phyloP scores from a whole-genome alignment of 2,888 invertebrate genomes.

The Drosophila prostipennis region DNA sequence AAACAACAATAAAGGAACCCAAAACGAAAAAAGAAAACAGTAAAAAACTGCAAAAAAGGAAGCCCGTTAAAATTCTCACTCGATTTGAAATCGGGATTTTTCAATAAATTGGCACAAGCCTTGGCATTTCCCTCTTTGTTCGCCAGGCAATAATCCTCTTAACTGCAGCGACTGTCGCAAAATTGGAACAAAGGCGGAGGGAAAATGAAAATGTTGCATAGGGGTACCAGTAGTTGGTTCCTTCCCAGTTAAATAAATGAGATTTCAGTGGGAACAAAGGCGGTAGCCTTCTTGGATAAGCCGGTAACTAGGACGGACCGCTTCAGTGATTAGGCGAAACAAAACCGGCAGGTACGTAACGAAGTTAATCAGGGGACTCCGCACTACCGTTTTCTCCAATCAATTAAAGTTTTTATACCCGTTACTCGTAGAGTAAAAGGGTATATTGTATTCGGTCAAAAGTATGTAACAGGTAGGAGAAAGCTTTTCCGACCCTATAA shows the following conservation, averaged over 20 bases:
- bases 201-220: slow-evolving; percentile 25
- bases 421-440: no score
- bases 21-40: slow-evolving; percentile 24
- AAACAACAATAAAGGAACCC: slow-evolving; percentile 45
- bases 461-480: no score
- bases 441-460: no score
- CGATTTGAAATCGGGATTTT: slow-evolving; percentile 58
- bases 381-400: background rate
- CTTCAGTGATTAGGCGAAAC: slow-evolving; percentile 30
- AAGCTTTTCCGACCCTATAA: no score
- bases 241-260: slow-evolving; percentile 41
- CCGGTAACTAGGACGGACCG: slow-evolving; percentile 26
- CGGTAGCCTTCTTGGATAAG: slow-evolving; percentile 31
- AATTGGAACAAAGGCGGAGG: slow-evolving; percentile 57
- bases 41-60: slow-evolving; percentile 34
- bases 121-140: slow-evolving; percentile 42
- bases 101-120: slow-evolving; percentile 73
- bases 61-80: slow-evolving; percentile 55
- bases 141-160: slow-evolving; percentile 65
- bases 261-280: slow-evolving; percentile 38
- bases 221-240: slow-evolving; percentile 32
- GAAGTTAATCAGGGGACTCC: slow-evolving; percentile 4
- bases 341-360: slow-evolving; percentile 4
- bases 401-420: no score
- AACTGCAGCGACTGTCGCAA: slow-evolving; percentile 75